Conservation (phyloP, 2,888 invertebrate genomes). For the Cantharis rufa region DNA sequence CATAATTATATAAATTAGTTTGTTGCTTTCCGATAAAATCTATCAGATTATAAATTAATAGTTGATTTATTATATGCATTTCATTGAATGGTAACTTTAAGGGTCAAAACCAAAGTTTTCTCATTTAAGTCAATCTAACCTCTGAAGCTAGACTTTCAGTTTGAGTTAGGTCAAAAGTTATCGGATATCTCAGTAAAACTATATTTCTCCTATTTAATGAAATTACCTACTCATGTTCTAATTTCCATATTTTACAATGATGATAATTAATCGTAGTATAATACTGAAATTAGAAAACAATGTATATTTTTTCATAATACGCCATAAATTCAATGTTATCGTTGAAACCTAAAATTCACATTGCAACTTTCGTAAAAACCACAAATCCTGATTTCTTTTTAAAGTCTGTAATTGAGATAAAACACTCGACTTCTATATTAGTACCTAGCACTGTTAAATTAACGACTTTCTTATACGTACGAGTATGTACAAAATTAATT, state of each 20-base stretch:
- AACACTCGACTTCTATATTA: not conserved
- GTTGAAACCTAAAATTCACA: not conserved
- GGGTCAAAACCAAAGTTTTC: conserved; percentile 6
- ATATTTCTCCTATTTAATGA: not conserved
- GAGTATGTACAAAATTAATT: not conserved
- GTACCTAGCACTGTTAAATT: not conserved
- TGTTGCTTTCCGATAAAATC: not conserved
- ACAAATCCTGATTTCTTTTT: not conserved
- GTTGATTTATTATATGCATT: not conserved
- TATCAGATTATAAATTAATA: not conserved
- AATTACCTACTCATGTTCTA: not conserved
- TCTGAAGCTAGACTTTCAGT: conserved; percentile 14
- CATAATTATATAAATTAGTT: not conserved
- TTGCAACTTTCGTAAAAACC: not conserved
- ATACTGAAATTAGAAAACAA: not conserved
- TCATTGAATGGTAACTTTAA: not conserved
- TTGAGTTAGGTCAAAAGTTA: conserved; percentile 16
- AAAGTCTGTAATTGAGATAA: not conserved
- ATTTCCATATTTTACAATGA: not conserved
- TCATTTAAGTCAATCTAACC: conserved; percentile 8
- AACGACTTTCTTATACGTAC: not conserved
- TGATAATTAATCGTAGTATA: no score
- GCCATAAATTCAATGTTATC: not conserved
- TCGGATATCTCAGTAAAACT: not conserved
- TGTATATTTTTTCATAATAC: not conserved